phyloP scores from a whole-genome alignment of 2,113 vertebrate genomes.

The Illadopsis cleaveri region DNA sequence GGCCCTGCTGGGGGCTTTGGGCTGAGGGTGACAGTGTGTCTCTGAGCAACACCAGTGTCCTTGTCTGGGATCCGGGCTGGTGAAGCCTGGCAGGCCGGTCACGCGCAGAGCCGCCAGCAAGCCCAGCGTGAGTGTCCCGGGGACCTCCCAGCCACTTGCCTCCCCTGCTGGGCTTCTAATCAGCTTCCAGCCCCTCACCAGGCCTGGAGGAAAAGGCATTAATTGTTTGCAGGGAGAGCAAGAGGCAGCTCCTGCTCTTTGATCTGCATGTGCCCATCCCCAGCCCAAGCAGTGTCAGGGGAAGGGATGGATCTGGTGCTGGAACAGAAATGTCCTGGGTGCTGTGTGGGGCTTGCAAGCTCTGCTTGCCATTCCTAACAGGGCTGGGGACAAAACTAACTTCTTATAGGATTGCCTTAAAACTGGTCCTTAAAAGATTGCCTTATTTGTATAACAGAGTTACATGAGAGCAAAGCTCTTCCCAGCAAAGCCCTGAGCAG shows the following conservation, averaged over 20 bases:
- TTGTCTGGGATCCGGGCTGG: not conserved
- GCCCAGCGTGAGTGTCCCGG: not conserved
- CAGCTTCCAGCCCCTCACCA: not conserved
- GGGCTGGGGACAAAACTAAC: not conserved
- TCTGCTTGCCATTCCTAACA: not conserved
- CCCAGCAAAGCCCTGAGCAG: not conserved
- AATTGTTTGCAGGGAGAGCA: conserved; percentile 4
- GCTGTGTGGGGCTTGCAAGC: not conserved
- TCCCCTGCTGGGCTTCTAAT: not conserved
- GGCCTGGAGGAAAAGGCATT: not conserved
- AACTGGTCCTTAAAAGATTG: not conserved
- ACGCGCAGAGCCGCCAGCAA: not conserved
- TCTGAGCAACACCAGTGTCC: not conserved
- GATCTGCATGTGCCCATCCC: not conserved
- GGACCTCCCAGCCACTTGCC: conserved; percentile 12
- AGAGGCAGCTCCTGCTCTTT: not conserved
- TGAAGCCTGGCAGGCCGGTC: not conserved
- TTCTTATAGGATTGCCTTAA: not conserved
- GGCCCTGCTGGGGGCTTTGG: not conserved
- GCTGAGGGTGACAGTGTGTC: not conserved
- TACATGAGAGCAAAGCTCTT: not conserved
- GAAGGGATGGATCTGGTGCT: fast-evolving
- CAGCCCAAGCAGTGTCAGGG: not conserved
- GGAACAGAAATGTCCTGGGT: not conserved
- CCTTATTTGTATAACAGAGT: not conserved